Evolutionary conservation across 2,888 invertebrate species (phyloP).

Genomic region (Drosophila neutralis): DNA sequence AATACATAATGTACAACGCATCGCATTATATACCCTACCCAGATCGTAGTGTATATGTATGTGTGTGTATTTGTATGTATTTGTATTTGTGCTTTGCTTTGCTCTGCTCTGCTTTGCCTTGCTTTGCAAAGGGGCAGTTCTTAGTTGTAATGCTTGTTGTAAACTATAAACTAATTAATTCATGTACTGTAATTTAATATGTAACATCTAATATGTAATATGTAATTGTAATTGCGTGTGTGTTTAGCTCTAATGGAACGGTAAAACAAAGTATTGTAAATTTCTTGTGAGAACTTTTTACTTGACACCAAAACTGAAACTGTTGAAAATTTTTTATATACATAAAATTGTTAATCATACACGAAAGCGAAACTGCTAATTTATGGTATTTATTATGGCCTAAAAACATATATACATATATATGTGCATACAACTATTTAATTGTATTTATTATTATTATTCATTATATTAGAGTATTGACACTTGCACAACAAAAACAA

Average conservation of each 20-base stretch:
- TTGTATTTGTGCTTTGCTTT: neutral
- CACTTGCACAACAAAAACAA: conserved; percentile 54
- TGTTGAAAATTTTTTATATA: conserved; percentile 78
- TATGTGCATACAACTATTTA: conserved; percentile 58
- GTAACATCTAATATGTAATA: conserved; percentile 36
- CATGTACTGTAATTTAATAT: conserved; percentile 40
- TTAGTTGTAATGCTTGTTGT: conserved; percentile 59
- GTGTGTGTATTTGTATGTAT: conserved; percentile 17
- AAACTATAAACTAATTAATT: conserved; percentile 46
- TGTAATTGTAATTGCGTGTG: conserved; percentile 32
- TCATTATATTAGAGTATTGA: conserved; percentile 57
- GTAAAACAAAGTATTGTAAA: conserved; percentile 74
- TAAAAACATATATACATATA: conserved; percentile 39
- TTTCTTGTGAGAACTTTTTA: conserved; percentile 79
- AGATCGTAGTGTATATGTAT: neutral
- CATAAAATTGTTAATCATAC: conserved; percentile 66
- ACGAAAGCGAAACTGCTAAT: conserved; percentile 67
- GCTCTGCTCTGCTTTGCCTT: neutral
- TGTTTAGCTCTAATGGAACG: conserved; percentile 52
- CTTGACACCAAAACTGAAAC: conserved; percentile 78
- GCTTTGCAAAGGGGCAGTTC: conserved; percentile 13
- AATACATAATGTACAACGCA: conserved; percentile 5
- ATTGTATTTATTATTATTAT: conserved; percentile 76
- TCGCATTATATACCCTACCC: neutral
- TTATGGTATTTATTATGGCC: conserved; percentile 76